phyloP scores from a whole-genome alignment of 2,888 invertebrate genomes.

The Callinectes sapidus region DNA sequence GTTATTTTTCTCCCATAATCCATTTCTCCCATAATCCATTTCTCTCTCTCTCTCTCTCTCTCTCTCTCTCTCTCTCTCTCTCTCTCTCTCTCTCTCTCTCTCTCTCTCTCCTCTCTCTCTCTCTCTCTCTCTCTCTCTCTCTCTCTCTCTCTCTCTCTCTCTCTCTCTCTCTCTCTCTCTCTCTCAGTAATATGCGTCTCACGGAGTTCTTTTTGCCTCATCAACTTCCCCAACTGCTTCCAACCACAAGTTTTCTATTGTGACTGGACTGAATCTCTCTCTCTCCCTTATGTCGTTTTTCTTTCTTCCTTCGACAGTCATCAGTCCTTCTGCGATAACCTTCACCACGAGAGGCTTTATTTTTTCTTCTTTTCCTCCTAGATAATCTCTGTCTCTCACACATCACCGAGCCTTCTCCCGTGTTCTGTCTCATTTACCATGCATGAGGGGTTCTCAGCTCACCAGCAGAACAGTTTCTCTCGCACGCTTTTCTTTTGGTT shows the following conservation, averaged over 20 bases:
- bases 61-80: background rate
- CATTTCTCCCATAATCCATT: too few species aligned
- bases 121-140: constrained; percentile 16
- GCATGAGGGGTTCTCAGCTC: background rate
- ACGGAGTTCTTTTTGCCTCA: background rate
- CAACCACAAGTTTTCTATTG: background rate
- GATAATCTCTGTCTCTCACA: background rate
- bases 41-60: constrained; percentile 13
- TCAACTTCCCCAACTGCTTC: background rate
- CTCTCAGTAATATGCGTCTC: background rate
- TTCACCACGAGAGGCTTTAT: background rate
- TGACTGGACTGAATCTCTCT: background rate
- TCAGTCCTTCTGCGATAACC: background rate
- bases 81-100: background rate
- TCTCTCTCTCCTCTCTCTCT: background rate
- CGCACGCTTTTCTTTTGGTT: background rate
- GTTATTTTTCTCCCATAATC: background rate
- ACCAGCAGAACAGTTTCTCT: background rate
- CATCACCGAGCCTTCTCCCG: background rate
- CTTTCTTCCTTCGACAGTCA: background rate
- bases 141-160: background rate
- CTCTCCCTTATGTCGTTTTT: background rate
- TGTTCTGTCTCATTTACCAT: background rate
- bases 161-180: background rate
- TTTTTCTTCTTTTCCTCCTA: background rate